These are phyloP conservation scores for Melolontha melolontha DNA, from an alignment of 2,888 invertebrate species.

Conservation along the genomic window DNA sequence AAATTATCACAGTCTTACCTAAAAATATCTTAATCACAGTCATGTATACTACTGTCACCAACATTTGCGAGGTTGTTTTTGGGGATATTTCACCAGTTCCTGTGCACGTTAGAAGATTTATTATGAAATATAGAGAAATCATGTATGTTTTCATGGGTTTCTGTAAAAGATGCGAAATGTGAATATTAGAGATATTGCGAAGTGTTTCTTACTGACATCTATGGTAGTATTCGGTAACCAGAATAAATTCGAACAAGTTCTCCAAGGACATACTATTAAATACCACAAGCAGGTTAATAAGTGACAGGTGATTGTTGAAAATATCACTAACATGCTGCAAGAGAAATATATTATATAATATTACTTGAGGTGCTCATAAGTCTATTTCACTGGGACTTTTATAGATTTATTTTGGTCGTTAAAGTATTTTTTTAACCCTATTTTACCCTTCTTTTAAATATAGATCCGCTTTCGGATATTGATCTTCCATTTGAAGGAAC, in stretches of 20 bases:
- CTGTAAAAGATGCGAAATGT: slow-evolving; percentile 39
- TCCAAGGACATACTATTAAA: slow-evolving; percentile 66
- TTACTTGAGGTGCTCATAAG: too few relatives aligned
- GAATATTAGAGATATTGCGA: background rate
- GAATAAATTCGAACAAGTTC: slow-evolving; percentile 35
- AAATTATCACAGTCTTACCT: slow-evolving; percentile 56
- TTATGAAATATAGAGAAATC: slow-evolving; percentile 67
- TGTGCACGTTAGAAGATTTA: slow-evolving; percentile 68
- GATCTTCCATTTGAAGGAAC: too few relatives aligned
- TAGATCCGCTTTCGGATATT: too few relatives aligned
- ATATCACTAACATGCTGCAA: slow-evolving; percentile 66
- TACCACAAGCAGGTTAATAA: slow-evolving; percentile 68
- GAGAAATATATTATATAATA: slow-evolving; percentile 8
- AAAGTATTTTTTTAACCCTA: too few relatives aligned
- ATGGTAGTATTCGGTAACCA: slow-evolving; percentile 23
- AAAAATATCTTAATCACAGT: slow-evolving; percentile 68
- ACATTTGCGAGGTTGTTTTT: slow-evolving; percentile 66
- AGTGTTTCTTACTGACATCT: slow-evolving; percentile 2
- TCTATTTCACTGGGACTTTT: too few relatives aligned
- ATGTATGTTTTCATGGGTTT: slow-evolving; percentile 62
- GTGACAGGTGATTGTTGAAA: slow-evolving; percentile 68
- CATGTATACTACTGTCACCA: slow-evolving; percentile 67
- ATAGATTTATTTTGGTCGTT: too few relatives aligned
- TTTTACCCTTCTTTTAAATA: too few relatives aligned
- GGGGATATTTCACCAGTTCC: slow-evolving; percentile 69